Evolutionary conservation across 1,140 invertebrate species (phyloP).

Genomic region (Pseudomyrmex pallidus): DNA sequence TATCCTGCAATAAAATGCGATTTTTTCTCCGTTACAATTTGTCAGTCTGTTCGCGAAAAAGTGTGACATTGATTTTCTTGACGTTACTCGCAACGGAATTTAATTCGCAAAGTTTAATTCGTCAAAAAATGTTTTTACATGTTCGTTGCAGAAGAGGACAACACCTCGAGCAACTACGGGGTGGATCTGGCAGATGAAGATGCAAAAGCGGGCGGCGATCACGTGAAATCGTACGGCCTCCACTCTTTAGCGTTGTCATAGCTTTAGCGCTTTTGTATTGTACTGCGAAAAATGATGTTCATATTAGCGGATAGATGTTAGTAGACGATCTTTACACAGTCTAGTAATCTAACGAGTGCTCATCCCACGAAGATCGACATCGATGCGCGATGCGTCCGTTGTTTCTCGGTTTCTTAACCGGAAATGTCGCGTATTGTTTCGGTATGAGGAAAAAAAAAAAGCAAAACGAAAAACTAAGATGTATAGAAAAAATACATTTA

Average conservation of each 20-base stretch:
- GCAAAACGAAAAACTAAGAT: no score
- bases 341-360: slow-evolving; percentile 21
- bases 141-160: slow-evolving; percentile 80
- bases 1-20: no score
- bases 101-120: not conserved
- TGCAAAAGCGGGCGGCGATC: slow-evolving; percentile 72
- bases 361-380: not conserved
- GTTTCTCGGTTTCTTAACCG: not conserved
- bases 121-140: not conserved
- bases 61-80: no score
- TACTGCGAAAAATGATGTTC: slow-evolving; percentile 16
- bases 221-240: slow-evolving; percentile 68
- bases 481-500: no score
- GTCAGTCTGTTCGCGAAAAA: no score
- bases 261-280: slow-evolving; percentile 47
- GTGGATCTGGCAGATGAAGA: slow-evolving; percentile 80
- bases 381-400: slow-evolving; percentile 2
- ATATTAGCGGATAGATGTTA: not conserved
- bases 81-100: no score
- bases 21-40: no score
- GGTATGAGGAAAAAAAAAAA: no score
- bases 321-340: slow-evolving; percentile 8
- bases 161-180: slow-evolving; percentile 80
- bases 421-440: no score
- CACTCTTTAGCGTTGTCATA: slow-evolving; percentile 79